Evolutionary conservation across 2,797 vertebrate genomes (phyloP).

Genomic region (Scyliorhinus canicula): DNA sequence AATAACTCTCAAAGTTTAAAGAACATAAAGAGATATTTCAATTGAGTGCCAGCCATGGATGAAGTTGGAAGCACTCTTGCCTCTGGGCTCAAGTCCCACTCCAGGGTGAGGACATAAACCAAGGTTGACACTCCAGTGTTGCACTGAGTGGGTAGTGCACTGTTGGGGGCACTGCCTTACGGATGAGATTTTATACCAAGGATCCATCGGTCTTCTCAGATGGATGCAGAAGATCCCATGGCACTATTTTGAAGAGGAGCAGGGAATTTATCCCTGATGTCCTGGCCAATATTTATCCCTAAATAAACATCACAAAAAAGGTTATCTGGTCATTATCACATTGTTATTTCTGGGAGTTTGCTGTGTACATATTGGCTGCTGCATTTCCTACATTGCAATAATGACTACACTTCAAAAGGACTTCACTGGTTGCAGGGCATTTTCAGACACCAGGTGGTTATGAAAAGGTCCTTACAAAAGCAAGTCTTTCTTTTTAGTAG

Average conservation of each 20-base stretch:
- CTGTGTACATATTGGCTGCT: neutral
- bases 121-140: neutral
- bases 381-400: neutral
- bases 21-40: neutral
- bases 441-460: neutral
- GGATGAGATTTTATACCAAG: neutral
- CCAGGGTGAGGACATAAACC: no score
- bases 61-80: no score
- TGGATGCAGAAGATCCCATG: neutral
- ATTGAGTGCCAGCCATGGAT: neutral
- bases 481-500: neutral
- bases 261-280: neutral
- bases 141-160: no score
- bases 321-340: neutral
- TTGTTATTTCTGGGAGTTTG: neutral
- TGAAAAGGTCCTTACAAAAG: neutral
- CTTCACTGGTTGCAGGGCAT: neutral
- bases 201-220: neutral
- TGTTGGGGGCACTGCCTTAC: neutral
- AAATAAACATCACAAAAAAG: neutral
- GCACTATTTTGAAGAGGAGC: neutral
- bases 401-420: neutral
- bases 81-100: neutral
- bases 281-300: neutral
- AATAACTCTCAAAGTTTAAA: neutral